Evolutionary conservation across 2,113 vertebrate species (phyloP).

Genomic region (Seriola quinqueradiata): DNA sequence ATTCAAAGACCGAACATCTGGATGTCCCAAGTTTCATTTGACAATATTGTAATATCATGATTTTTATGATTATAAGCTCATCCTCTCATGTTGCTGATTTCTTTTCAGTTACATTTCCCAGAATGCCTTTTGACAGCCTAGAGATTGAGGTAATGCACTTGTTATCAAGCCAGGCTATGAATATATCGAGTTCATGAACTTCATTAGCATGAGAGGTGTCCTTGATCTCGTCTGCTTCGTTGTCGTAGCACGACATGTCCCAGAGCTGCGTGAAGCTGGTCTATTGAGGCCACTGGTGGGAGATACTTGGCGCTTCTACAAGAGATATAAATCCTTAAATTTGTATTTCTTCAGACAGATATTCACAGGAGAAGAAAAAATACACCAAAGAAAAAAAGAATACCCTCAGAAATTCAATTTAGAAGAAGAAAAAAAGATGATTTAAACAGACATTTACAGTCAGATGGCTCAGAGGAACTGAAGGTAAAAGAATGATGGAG

Average conservation of each 20-base stretch:
- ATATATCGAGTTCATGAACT: background rate
- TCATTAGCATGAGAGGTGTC: background rate
- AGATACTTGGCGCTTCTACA: background rate
- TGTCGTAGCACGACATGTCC: background rate
- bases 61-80: background rate
- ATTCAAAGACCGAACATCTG: too few species aligned
- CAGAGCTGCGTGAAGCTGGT: background rate
- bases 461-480: background rate
- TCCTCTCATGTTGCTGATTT: background rate
- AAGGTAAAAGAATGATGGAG: background rate
- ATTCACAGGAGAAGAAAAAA: background rate
- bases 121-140: background rate
- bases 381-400: slow-evolving; percentile 3
- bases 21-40: too few species aligned
- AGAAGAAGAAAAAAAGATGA: background rate
- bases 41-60: background rate
- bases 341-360: background rate
- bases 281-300: background rate
- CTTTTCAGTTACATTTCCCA: background rate
- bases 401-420: slow-evolving; percentile 3
- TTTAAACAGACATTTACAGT: background rate
- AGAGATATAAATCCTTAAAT: background rate
- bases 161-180: background rate
- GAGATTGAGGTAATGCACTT: background rate
- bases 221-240: background rate